These are phyloP conservation scores for Glareola pratincola DNA, from an alignment of 2,113 vertebrate species.

Conservation along the genomic window DNA sequence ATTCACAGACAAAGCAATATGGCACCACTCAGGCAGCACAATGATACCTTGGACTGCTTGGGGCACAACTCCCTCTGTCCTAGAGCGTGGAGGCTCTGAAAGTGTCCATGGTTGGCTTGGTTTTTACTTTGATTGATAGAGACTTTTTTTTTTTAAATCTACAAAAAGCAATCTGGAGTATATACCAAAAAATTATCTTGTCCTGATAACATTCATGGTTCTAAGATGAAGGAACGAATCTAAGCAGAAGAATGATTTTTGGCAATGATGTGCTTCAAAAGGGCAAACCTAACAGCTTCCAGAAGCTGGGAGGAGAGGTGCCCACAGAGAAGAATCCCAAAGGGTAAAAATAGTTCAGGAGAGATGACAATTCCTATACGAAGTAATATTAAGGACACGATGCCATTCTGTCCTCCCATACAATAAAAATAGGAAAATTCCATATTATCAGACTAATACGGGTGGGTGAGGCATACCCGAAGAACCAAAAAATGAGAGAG, in stretches of 20 bases:
- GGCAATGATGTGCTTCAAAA: background rate
- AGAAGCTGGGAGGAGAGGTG: background rate
- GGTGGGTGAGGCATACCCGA: background rate
- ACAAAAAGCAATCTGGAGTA: background rate
- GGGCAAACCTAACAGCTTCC: background rate
- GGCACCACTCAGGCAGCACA: background rate
- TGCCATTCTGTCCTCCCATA: background rate
- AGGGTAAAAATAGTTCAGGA: background rate
- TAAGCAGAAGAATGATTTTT: background rate
- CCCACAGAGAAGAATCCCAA: fast-evolving
- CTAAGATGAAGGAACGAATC: background rate
- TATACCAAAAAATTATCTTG: background rate
- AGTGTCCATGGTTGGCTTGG: background rate
- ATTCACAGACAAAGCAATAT: background rate
- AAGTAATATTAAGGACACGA: background rate
- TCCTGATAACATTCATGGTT: background rate
- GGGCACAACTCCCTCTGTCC: background rate
- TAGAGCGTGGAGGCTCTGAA: background rate
- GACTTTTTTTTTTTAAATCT: background rate
- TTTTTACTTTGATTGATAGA: background rate
- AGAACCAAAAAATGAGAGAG: background rate
- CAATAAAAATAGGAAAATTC: background rate
- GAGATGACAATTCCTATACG: fast-evolving
- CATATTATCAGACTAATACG: too few relatives aligned
- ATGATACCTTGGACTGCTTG: background rate